Base-by-base conservation (phyloP, 2,888 invertebrate genomes). In the Cartodere bifasciata region DNA sequence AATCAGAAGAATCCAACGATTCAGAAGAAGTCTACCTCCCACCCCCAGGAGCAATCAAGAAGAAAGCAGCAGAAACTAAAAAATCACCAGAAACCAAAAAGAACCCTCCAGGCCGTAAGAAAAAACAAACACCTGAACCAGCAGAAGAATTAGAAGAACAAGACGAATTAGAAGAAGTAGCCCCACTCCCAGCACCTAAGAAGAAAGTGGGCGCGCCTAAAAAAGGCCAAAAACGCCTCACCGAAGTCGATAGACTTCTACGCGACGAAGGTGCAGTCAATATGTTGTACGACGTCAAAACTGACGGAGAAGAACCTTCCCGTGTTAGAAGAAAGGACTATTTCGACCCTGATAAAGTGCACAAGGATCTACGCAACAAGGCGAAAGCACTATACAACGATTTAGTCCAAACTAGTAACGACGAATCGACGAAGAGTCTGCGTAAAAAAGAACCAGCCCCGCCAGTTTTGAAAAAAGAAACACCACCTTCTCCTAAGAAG, bases 211-310 rank as follows among this genome's bases (percentile, higher is more conserved):
- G n/a, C n/a, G 6, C 13, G 4, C 16, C 22, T 24, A 25, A 23
- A 31, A 41, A 35, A 24, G 38, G 32, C 16, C 34, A 21, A 29
- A 53, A 49, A 37, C 39, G 49, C n/a, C 33, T 72, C 33, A 67
- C 73, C 12, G 87, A 87, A 62, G 68, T 87, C 30, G 84, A 85
- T 47, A 73, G 67, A 36, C 56, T 87, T 29, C 60, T 87, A 36
- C 81, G 80, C 61, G 87, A 87, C 53, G 87, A 87, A 52, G 86
- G 87, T 2, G 85, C 86, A 3, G 78, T 83, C 2, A 86, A 86
- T 56, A 79, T 87, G 74, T 64, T 87, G 23, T 83, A 82, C 49
- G 78, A 83, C 13, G 69, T 86, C 45, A 63, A 58, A 31, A 54
- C 59, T 1, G 61, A 65, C n/a, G 62, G 50, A 13, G 24, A 38